Base-by-base conservation (phyloP, 2,113 vertebrate genomes). In the Ailuropoda melanoleuca region DNA sequence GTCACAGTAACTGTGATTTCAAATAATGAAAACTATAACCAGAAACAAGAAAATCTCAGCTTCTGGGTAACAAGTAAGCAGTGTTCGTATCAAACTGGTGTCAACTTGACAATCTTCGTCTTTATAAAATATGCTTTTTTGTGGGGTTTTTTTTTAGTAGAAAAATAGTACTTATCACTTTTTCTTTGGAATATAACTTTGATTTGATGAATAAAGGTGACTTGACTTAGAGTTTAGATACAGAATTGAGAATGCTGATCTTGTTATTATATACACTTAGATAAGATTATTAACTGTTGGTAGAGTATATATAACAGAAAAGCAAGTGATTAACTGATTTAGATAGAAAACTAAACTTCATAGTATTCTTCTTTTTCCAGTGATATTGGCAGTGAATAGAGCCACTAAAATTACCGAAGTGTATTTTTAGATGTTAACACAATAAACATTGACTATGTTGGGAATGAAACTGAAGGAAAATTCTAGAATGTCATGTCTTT, bases 11-110 rank as follows among this genome's bases (percentile, higher is more conserved):
- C 18, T 29, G 29, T 39, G 46, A 58, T 87, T 83, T 96, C 53
- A 53, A 93, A 50, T 58, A 37, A 62, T 81, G 60, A 88, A 82
- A 78, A 81, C n/a, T 37, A 29, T 66, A 85, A 62, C 37, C 17
- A 43, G 18, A 74, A 90, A 58, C 17, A 72, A 46, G 60, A 86
- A 95, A 85, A 97, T 93, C 26, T 86, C 77, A 96, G 48, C 50
- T 98, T 97, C 96, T 93, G 0, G 46, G 26, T 97, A 77, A 92
- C 77, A 78, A 82, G 11, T 29, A 37, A 90, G 66, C 90, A 66
- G 19, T 48, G 15, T 37, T 92, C 95, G 31, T 92, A 31, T 89
- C 96, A 85, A 93, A 56, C 23, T 88, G 66, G 13, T 29, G 37
- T 87, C 17, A 56, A 62, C 29, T 62, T 70, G 43, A 83, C n/a